Conservation (phyloP, 2,888 invertebrate genomes). For the Nebria brevicollis region DNA sequence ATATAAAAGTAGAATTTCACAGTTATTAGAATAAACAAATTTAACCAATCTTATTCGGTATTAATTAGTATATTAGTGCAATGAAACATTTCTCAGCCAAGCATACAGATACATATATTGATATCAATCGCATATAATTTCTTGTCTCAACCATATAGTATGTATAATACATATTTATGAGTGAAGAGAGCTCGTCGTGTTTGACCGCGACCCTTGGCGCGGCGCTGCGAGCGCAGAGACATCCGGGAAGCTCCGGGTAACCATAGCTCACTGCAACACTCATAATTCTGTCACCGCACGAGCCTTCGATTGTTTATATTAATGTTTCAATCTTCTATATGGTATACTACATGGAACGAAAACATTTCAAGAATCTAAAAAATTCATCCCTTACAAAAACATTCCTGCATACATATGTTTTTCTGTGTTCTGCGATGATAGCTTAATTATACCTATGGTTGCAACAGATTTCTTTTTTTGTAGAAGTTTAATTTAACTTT, state of each 20-base stretch:
- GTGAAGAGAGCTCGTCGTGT: conserved; percentile 47
- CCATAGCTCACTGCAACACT: conserved; percentile 59
- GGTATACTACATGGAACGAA: conserved; percentile 30
- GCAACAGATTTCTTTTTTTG: neutral
- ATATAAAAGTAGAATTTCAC: too few species aligned
- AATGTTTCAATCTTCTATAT: conserved; percentile 60
- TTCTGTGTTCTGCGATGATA: neutral
- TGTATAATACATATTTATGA: conserved; percentile 61
- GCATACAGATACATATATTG: conserved; percentile 62
- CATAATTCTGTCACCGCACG: conserved; percentile 63
- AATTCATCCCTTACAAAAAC: conserved; percentile 32
- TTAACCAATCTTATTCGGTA: too few species aligned
- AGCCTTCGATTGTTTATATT: conserved; percentile 58
- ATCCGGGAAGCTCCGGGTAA: conserved; percentile 55
- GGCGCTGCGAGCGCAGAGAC: conserved; percentile 55
- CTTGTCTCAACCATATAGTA: conserved; percentile 60
- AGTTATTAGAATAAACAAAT: too few species aligned
- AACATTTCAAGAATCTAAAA: conserved; percentile 40
- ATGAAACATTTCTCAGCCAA: too few species aligned
- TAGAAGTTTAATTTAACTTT: neutral
- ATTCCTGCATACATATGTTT: neutral
- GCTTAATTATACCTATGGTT: neutral
- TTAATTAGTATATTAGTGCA: too few species aligned
- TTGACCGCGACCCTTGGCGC: conserved; percentile 29
- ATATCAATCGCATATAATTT: conserved; percentile 61